A percentile compares a stretch with the other conserved stretches of the same genome.
Conservation (phyloP, 2,888 invertebrate genomes). For the Bellardia pandia region DNA sequence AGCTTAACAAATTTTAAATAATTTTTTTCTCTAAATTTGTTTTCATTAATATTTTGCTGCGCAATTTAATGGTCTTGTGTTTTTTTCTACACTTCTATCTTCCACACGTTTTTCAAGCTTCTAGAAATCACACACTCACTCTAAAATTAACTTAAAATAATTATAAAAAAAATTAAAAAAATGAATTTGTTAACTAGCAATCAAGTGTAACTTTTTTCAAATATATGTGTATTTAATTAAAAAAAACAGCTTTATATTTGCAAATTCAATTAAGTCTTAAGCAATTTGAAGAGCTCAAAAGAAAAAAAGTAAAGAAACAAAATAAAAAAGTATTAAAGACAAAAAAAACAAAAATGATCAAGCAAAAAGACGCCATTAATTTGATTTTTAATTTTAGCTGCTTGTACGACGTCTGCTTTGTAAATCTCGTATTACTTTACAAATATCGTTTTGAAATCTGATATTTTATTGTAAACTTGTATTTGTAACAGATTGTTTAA, state of each 20-base stretch:
- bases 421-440: conserved; percentile 1
- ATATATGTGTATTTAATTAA: conserved; percentile 2
- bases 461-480: conserved; percentile 19
- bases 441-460: background rate
- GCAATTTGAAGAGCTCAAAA: background rate
- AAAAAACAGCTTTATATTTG: conserved; percentile 35
- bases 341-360: conserved; percentile 20
- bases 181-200: conserved; percentile 27
- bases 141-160: background rate
- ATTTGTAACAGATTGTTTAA: background rate
- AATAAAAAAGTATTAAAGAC: background rate
- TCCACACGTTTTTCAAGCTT: conserved; percentile 26
- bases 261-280: conserved; percentile 55
- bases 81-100: background rate
- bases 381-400: background rate
- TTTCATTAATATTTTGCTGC: conserved; percentile 27
- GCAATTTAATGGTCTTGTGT: conserved; percentile 36
- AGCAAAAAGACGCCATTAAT: conserved; percentile 41
- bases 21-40: background rate
- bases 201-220: conserved; percentile 40
- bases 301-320: background rate
- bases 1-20: conserved; percentile 17
- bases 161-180: background rate
- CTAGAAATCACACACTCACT: conserved; percentile 18
- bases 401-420: conserved; percentile 9